Evolutionary conservation across 2,797 vertebrate species (phyloP), one percentile per base, ranked within the genome.

Genomic region (Thaleichthys pacificus): DNA sequence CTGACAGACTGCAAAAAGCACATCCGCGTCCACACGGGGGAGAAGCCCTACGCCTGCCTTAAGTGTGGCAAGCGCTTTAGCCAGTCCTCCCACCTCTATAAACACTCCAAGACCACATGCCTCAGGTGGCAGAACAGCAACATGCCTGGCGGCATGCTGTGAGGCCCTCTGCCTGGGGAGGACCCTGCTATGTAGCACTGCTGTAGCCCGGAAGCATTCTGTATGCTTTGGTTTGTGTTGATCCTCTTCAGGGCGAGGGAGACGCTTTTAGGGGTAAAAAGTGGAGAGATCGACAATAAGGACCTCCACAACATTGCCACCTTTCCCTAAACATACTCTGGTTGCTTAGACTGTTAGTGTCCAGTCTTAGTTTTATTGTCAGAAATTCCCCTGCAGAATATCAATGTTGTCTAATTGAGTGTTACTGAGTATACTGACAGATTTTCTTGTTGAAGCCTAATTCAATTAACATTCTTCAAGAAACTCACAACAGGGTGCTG

Each of bases 1-100:
- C 84, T 99, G 73, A 99, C 98, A 1, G 98, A 99, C 90, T 99
- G 98, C 88, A 99, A 99, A 93, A 99, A 99, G 82, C 98, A 99
- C 90, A 99, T 99, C 86, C 93, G 97, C 0, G 97, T 99, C 9
- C 98, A 99, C 91, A 99, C 97, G 0, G 97, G 97, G 3, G 97
- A 99, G 80, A 98, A 99, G 73, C 97, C 97, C 1, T 99, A 99
- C 0, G 97, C 97, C n/a, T 99, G 97, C 82, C 94, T 99, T 22
- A 99, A 98, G 90, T 99, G 97, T 0, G 97, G 97, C 74, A 99
- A 99, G 77, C 94, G 97, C 69, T 99, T 98, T 89, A 99, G 97
- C 77, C 98, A 99, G 87, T 99, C 97, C 26, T 98, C 97, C 76
- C 97, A 99, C 88, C 90, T 99, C 14, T 99, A 99, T 85, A 99